These are phyloP conservation scores for Lissocephala sabroskyi DNA, from an alignment of 2,888 invertebrate genomes.

Conservation along the genomic window DNA sequence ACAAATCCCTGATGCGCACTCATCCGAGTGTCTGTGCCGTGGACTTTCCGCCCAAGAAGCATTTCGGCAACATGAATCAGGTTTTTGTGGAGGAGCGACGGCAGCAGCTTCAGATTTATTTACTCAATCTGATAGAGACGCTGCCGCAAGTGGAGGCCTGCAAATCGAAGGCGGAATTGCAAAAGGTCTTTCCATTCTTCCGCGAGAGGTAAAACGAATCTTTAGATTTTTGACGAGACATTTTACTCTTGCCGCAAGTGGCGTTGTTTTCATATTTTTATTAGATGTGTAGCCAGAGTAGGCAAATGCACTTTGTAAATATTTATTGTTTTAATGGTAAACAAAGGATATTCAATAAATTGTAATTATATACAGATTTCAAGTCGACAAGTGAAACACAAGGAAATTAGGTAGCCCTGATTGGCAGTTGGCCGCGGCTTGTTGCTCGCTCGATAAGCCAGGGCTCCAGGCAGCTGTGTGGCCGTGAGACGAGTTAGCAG, in stretches of 20 bases:
- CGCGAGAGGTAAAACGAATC: slow-evolving; percentile 70
- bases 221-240: not conserved
- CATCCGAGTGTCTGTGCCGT: slow-evolving; percentile 86
- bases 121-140: slow-evolving; percentile 86
- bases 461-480: too few species aligned
- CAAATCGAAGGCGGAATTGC: slow-evolving; percentile 83
- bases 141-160: slow-evolving; percentile 85
- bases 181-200: slow-evolving; percentile 89
- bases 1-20: slow-evolving; percentile 84
- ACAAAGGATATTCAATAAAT: too few species aligned
- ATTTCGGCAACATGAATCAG: slow-evolving; percentile 90
- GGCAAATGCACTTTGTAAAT: not conserved
- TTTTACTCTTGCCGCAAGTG: not conserved
- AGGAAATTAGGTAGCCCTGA: too few species aligned
- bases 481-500: too few species aligned
- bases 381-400: too few species aligned
- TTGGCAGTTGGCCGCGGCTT: too few species aligned
- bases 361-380: too few species aligned
- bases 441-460: too few species aligned
- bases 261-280: not conserved
- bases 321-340: too few species aligned
- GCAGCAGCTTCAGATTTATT: slow-evolving; percentile 87
- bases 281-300: not conserved
- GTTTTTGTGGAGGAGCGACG: slow-evolving; percentile 91
- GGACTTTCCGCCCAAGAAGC: slow-evolving; percentile 96